phyloP scores from a whole-genome alignment of 2,797 vertebrate species.

The Poliocrania exsul region DNA sequence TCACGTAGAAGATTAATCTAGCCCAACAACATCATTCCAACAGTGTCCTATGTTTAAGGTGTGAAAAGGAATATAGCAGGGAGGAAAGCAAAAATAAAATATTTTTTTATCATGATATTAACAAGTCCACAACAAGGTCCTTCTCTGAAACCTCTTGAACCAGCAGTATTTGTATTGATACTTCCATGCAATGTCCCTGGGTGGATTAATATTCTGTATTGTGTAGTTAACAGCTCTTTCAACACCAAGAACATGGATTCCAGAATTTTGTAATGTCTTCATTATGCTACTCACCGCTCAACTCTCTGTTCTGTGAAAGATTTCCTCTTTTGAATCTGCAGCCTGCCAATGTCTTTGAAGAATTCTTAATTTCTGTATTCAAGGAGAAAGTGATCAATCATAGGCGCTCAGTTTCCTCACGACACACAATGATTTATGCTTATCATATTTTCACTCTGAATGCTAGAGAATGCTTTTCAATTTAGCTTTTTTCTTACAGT shows the following conservation, averaged over 20 bases:
- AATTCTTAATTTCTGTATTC: neutral
- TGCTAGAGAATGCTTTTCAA: neutral
- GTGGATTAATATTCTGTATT: neutral
- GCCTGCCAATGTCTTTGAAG: neutral
- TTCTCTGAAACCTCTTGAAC: neutral
- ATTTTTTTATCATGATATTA: neutral
- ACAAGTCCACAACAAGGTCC: neutral
- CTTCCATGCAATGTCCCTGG: neutral
- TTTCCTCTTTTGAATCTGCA: neutral
- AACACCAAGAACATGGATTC: neutral
- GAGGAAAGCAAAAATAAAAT: fast-evolving
- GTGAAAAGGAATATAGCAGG: fast-evolving
- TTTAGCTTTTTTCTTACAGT: neutral
- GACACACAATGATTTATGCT: neutral
- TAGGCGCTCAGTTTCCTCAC: neutral
- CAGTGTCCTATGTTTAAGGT: neutral
- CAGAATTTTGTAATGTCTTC: neutral
- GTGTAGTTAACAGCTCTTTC: neutral
- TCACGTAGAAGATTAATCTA: neutral
- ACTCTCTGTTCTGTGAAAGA: neutral
- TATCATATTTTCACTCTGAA: neutral
- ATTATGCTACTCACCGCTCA: neutral
- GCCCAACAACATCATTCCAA: neutral
- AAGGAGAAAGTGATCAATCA: fast-evolving
- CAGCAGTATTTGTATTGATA: neutral